Evolutionary conservation across 2,888 invertebrate genomes (phyloP).

Genomic region (Andrena minutula): DNA sequence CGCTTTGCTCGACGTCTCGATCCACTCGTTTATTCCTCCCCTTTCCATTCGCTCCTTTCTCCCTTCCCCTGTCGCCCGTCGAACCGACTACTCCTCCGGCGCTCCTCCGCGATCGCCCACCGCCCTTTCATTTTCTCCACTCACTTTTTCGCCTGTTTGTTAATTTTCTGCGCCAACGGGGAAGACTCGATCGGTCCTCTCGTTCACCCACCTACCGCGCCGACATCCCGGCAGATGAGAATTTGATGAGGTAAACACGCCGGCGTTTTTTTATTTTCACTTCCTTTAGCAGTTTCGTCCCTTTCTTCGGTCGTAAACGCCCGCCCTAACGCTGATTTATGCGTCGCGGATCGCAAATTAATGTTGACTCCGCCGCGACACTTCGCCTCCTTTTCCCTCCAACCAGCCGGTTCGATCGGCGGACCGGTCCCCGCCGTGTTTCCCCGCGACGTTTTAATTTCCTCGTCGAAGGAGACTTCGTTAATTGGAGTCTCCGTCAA

Average conservation of each 20-base stretch:
- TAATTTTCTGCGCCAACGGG: slow-evolving; percentile 65
- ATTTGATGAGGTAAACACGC: slow-evolving; percentile 78
- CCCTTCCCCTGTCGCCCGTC: slow-evolving; percentile 38
- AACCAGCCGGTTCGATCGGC: not conserved
- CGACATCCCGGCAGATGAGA: slow-evolving; percentile 71
- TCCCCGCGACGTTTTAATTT: slow-evolving; percentile 41
- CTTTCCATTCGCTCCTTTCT: slow-evolving; percentile 14
- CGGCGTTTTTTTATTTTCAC: slow-evolving; percentile 62
- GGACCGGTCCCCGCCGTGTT: not conserved
- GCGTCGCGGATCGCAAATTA: slow-evolving; percentile 74
- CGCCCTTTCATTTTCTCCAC: slow-evolving; percentile 42
- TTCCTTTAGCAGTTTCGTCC: slow-evolving; percentile 24
- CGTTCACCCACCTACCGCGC: slow-evolving; percentile 15
- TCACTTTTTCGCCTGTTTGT: slow-evolving; percentile 64
- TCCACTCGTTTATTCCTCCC: slow-evolving; percentile 38
- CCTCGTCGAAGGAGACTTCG: not conserved
- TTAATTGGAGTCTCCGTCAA: not conserved
- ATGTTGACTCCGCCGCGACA: slow-evolving; percentile 66
- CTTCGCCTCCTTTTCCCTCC: slow-evolving; percentile 11
- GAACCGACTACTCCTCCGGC: not conserved
- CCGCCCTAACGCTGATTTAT: slow-evolving; percentile 69
- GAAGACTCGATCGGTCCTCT: slow-evolving; percentile 40
- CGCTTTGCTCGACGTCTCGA: slow-evolving; percentile 33
- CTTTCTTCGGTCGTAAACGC: slow-evolving; percentile 58
- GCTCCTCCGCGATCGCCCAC: slow-evolving; percentile 17